Evolutionary conservation across 2,888 invertebrate genomes (phyloP).

Genomic region (Amphipoea lucens): DNA sequence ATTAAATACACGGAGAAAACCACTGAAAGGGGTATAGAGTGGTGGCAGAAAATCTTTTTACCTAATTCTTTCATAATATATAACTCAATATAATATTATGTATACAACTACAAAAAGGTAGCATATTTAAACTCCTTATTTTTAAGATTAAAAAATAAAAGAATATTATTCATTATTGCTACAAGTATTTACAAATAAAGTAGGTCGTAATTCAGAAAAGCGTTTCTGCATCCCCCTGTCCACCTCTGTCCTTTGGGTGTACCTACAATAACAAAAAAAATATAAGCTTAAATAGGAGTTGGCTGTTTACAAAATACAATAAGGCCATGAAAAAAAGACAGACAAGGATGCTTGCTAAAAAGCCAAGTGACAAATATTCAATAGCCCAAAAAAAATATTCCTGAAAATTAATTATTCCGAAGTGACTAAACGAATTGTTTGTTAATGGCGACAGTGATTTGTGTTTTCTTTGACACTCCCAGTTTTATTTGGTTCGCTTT

Average conservation of each 20-base stretch:
- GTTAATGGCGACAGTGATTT: slow-evolving; percentile 52
- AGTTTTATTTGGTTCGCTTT: slow-evolving; percentile 37
- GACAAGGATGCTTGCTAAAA: slow-evolving; percentile 12
- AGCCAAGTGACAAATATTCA: slow-evolving; percentile 16
- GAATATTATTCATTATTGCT: background rate
- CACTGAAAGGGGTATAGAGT: background rate
- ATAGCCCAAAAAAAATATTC: slow-evolving; percentile 20
- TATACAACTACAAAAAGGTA: background rate
- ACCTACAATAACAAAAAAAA: background rate
- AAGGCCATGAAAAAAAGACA: background rate
- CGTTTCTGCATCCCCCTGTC: background rate
- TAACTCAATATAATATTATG: background rate
- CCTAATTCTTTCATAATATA: background rate
- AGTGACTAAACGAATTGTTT: slow-evolving; percentile 43
- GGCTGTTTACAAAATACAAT: background rate
- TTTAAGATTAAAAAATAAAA: background rate
- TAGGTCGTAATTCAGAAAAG: background rate
- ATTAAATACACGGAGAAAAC: background rate
- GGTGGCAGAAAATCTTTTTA: background rate
- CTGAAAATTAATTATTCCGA: slow-evolving; percentile 46
- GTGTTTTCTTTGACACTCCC: slow-evolving; percentile 50
- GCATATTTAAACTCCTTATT: background rate
- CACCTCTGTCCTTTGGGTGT: background rate
- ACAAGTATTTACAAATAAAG: background rate
- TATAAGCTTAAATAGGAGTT: background rate